A percentile compares a stretch with the other conserved stretches of the same genome.
Conservation (phyloP, 1,140 invertebrate species). For the Drosophila rhopaloa region DNA sequence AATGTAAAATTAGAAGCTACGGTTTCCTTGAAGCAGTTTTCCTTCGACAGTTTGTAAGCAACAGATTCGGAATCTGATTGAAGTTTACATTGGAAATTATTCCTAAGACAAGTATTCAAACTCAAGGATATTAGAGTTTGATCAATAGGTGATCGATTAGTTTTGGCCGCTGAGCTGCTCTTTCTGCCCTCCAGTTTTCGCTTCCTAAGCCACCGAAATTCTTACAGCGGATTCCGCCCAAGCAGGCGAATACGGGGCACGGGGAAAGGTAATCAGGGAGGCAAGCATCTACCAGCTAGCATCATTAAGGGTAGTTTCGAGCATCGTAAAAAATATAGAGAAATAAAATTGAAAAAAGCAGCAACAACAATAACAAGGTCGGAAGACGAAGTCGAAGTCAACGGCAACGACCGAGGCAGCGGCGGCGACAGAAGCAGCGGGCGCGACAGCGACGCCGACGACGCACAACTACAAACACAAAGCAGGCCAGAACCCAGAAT, state of each 20-base stretch:
- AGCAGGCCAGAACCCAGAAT: constrained; percentile 13
- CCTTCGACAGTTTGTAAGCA: constrained; percentile 29
- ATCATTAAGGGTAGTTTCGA: constrained; percentile 81
- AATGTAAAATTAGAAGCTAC: constrained; percentile 75
- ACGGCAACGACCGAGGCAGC: constrained; percentile 13
- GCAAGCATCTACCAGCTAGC: constrained; percentile 60
- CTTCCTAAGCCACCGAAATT: constrained; percentile 13
- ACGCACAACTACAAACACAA: constrained; percentile 50
- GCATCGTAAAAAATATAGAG: constrained; percentile 81
- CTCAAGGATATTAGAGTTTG: background rate
- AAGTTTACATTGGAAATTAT: background rate
- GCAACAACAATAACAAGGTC: constrained; percentile 53
- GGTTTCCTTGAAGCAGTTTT: constrained; percentile 49
- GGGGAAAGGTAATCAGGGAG: constrained; percentile 10
- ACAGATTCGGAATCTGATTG: constrained; percentile 12
- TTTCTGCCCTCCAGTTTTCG: constrained; percentile 14
- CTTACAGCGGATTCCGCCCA: constrained; percentile 5
- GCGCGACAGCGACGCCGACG: constrained; percentile 5
- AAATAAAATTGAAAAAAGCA: constrained; percentile 78
- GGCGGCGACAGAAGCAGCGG: constrained; percentile 4
- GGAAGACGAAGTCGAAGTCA: constrained; percentile 43
- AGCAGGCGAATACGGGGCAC: background rate
- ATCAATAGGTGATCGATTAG: constrained; percentile 14
- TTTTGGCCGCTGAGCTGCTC: background rate
- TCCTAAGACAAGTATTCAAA: too few relatives aligned